Conservation (phyloP, 2,888 invertebrate species). For the Pterostichus niger region DNA sequence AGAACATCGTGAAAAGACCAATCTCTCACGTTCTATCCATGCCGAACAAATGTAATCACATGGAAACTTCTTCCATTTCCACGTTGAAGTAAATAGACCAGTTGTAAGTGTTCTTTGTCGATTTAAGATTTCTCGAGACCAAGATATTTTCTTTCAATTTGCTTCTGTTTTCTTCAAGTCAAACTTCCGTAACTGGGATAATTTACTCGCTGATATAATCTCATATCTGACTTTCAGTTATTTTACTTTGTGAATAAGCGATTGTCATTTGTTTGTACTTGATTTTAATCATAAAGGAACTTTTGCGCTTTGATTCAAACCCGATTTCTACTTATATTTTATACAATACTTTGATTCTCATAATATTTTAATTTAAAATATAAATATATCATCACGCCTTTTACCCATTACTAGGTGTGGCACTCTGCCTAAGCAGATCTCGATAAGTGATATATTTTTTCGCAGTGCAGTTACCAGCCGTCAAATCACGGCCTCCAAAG, state of each 20-base stretch:
- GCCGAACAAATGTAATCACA: conserved; percentile 44
- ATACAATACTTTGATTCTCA: too few relatives aligned
- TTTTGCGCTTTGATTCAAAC: too few relatives aligned
- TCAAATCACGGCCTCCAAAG: too few relatives aligned
- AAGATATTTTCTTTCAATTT: conserved; percentile 41
- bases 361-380: too few relatives aligned
- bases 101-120: conserved; percentile 46
- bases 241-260: conserved; percentile 15
- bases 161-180: conserved; percentile 10
- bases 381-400: too few relatives aligned
- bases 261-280: background rate
- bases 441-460: too few relatives aligned
- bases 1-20: conserved; percentile 35
- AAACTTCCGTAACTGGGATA: background rate
- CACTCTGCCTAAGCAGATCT: too few relatives aligned
- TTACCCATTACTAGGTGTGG: too few relatives aligned
- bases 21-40: conserved; percentile 39
- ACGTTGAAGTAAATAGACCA: conserved; percentile 31
- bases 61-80: conserved; percentile 46
- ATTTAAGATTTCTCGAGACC: conserved; percentile 17
- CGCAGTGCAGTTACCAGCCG: too few relatives aligned
- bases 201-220: background rate
- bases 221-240: background rate
- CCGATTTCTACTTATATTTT: too few relatives aligned
- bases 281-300: too few relatives aligned